These are phyloP conservation scores for Eumaeus atala DNA, from an alignment of 1,140 invertebrate genomes.

Conservation along the genomic window DNA sequence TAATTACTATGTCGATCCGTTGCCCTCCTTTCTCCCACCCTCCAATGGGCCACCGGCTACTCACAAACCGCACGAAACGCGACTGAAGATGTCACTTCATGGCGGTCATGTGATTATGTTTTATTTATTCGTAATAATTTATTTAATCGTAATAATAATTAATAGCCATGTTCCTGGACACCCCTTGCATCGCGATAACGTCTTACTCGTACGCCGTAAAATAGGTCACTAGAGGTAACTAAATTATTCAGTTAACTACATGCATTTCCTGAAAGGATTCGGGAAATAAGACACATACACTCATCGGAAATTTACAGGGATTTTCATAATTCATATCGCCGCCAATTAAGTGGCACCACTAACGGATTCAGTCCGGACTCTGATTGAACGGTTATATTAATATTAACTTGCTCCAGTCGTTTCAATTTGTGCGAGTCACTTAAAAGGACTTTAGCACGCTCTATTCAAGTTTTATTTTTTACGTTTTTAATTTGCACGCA, in stretches of 20 bases:
- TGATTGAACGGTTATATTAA: conserved; percentile 50
- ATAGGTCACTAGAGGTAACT: conserved; percentile 11
- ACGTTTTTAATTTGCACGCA: too few relatives aligned
- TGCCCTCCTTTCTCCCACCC: too few relatives aligned
- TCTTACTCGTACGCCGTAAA: not conserved
- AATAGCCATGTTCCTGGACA: too few relatives aligned
- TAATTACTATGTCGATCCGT: too few relatives aligned
- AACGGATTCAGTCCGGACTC: conserved; percentile 31
- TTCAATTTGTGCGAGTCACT: conserved; percentile 9
- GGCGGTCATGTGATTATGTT: too few relatives aligned
- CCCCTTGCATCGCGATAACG: too few relatives aligned
- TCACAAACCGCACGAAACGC: too few relatives aligned
- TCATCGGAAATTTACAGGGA: conserved; percentile 36
- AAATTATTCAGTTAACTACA: conserved; percentile 29
- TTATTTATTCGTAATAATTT: too few relatives aligned
- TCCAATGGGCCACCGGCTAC: too few relatives aligned
- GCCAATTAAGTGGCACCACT: conserved; percentile 41
- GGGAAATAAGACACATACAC: conserved; percentile 20
- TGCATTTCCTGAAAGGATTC: conserved; percentile 5
- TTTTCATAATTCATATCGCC: conserved; percentile 46
- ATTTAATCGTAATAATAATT: too few relatives aligned
- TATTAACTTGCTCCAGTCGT: conserved; percentile 2
- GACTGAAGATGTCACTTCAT: too few relatives aligned
- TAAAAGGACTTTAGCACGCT: not conserved
- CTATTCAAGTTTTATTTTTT: not conserved